These are phyloP conservation scores for Pristionchus fissidentatus DNA, from an alignment of 2,888 invertebrate genomes.

Conservation along the genomic window DNA sequence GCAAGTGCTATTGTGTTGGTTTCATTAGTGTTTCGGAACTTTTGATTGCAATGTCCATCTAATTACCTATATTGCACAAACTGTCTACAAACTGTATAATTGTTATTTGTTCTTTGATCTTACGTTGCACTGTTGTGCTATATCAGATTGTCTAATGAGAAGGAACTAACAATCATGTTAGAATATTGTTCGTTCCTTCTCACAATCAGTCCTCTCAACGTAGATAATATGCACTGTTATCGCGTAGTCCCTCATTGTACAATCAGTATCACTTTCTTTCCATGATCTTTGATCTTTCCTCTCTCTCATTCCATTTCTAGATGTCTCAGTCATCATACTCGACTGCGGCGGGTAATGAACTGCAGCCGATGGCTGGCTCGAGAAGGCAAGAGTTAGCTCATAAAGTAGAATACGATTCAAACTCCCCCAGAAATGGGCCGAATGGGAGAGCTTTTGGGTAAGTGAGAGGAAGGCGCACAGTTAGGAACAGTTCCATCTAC, in stretches of 20 bases:
- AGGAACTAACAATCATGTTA: no score
- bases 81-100: background rate
- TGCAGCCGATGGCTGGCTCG: conserved; percentile 57
- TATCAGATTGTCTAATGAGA: no score
- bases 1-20: no score
- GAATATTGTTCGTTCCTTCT: background rate
- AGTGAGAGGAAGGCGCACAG: no score
- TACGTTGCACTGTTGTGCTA: no score
- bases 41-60: background rate
- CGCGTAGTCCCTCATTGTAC: background rate
- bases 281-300: background rate
- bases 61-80: background rate
- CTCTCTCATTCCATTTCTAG: background rate
- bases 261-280: no score
- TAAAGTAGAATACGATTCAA: background rate
- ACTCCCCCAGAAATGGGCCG: no score
- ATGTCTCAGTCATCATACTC: conserved; percentile 63
- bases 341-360: conserved; percentile 61
- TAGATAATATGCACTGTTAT: background rate
- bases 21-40: no score
- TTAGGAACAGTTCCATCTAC: no score
- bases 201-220: background rate
- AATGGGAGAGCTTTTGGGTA: no score
- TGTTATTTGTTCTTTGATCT: background rate
- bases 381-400: background rate